Conservation (phyloP, 2,797 vertebrate genomes). For the Brachymystax lenok region DNA sequence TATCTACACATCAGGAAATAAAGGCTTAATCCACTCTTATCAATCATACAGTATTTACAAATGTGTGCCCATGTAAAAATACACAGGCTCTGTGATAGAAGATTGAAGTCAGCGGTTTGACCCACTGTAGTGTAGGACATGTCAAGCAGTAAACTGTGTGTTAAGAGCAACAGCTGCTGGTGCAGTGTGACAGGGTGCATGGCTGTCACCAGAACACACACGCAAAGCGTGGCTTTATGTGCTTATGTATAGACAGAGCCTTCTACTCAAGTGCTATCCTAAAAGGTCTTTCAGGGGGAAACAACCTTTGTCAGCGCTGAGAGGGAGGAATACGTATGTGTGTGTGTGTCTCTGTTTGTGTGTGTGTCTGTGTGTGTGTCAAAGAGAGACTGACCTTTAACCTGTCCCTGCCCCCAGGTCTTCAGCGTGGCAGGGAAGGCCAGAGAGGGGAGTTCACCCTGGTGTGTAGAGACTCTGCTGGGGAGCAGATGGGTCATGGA, state of each 20-base stretch:
- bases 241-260: background rate
- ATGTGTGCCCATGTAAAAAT: too few relatives aligned
- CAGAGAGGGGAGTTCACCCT: slow-evolving; percentile 80
- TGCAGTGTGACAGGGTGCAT: too few relatives aligned
- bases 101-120: too few relatives aligned
- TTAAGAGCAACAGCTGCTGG: too few relatives aligned
- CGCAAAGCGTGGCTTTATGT: too few relatives aligned
- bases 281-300: background rate
- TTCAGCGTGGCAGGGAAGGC: slow-evolving; percentile 73
- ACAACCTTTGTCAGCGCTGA: background rate
- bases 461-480: slow-evolving; percentile 75
- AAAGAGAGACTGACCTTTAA: background rate
- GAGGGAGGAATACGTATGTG: background rate
- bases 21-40: too few relatives aligned
- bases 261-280: background rate
- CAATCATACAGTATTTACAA: too few relatives aligned
- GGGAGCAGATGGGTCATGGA: slow-evolving; percentile 77
- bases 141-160: too few relatives aligned
- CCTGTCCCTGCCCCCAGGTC: slow-evolving; percentile 64
- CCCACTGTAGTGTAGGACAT: too few relatives aligned
- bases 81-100: too few relatives aligned
- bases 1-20: too few relatives aligned
- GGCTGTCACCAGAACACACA: too few relatives aligned
- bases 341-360: background rate
- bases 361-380: background rate